Evolutionary conservation across 2,888 invertebrate genomes (phyloP), one percentile per base, ranked within the genome.

Genomic region (Monoplex corrugatus): DNA sequence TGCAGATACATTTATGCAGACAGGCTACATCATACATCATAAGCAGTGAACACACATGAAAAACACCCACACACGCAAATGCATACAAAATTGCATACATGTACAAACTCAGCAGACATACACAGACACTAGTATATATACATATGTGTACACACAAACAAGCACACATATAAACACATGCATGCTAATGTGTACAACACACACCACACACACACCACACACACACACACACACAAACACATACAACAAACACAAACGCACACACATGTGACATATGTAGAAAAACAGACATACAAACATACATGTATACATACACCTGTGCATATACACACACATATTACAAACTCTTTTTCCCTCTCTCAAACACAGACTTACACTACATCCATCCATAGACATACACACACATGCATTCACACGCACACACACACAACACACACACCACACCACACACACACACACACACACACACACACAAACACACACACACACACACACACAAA

Each of bases 401-500:
- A 1, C 50, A 35, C 32, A 35, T 57, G 6, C 57, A 23, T 38
- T 35, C 57, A 84, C 84, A 35, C 84, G 57, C 84, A 84, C 35
- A 84, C 57, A 84, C 84, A 84, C 32, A 1, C 78, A 38, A 13
- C 23, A 43, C 32, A 45, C 45, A 45, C n/a, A n/a, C n/a, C n/a
- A n/a, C n/a, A n/a, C n/a, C n/a, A n/a, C 82, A 83, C 82, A 83
- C 44, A 32, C 50, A 84, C 50, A 28, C 35, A 50, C 23, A 28
- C 83, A 45, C 35, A 23, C 50, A 50, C 50, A 78, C 40, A 78
- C 40, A 43, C 43, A 43, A 23, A 43, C 40, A 16, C 75, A 78
- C 38, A 16, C 35, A 50, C 50, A 50, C 83, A 83, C 83, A 83
- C 83, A 83, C 23, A 28, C 10, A 83, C 50, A 32, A 45, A 83